Evolutionary conservation across 2,888 invertebrate species (phyloP).

Genomic region (Clepsis dumicolana): DNA sequence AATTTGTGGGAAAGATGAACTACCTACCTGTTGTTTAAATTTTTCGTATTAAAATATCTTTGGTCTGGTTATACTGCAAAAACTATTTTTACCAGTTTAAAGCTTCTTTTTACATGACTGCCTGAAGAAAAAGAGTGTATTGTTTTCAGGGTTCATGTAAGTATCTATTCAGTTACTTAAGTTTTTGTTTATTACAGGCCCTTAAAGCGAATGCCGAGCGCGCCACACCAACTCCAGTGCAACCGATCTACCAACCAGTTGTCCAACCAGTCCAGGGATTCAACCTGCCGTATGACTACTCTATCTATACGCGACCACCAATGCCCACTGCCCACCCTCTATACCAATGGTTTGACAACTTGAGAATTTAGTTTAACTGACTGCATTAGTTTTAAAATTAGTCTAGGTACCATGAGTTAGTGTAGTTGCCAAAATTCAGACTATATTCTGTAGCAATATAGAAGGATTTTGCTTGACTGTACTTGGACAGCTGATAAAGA

Average conservation of each 20-base stretch:
- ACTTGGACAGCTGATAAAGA: background rate
- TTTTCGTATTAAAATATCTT: too few species aligned
- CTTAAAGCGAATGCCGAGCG: slow-evolving; percentile 62
- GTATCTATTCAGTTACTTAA: too few species aligned
- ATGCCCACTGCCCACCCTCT: slow-evolving; percentile 52
- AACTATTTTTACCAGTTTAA: too few species aligned
- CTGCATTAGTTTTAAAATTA: background rate
- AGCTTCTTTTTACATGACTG: too few species aligned
- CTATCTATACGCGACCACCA: slow-evolving; percentile 57
- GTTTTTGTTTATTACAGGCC: slow-evolving; percentile 57
- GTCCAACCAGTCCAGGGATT: slow-evolving; percentile 59
- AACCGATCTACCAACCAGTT: slow-evolving; percentile 58
- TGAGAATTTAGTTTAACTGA: slow-evolving; percentile 19
- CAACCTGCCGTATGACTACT: slow-evolving; percentile 63
- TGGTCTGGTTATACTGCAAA: background rate
- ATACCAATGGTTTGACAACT: slow-evolving; percentile 60
- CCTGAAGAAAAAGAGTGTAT: too few species aligned
- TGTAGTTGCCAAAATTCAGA: background rate
- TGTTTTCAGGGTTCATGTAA: too few species aligned
- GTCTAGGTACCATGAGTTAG: background rate
- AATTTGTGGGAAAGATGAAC: background rate
- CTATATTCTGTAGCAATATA: slow-evolving; percentile 51
- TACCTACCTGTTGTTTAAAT: too few species aligned
- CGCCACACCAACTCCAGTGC: slow-evolving; percentile 53
- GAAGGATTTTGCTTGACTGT: slow-evolving; percentile 44